Conservation (phyloP, 2,113 vertebrate species). For the Lamprotornis superbus region DNA sequence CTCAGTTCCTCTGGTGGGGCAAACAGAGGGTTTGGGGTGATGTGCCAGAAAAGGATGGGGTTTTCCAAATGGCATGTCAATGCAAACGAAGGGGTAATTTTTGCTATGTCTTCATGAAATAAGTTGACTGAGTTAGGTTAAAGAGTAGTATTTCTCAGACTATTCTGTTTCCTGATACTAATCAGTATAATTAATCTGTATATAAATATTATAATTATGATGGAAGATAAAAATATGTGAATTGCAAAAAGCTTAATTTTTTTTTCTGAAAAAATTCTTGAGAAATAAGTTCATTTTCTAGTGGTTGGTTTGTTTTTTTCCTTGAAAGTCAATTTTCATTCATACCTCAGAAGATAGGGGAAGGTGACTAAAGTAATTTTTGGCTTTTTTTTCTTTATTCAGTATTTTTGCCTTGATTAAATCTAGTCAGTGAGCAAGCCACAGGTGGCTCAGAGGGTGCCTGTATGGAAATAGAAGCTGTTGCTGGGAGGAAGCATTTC, state of each 20-base stretch:
- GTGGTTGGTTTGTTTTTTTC: not conserved
- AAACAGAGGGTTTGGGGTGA: not conserved
- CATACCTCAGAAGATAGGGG: not conserved
- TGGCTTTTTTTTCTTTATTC: not conserved
- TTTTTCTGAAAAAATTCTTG: not conserved
- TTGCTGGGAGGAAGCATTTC: not conserved
- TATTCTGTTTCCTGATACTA: not conserved
- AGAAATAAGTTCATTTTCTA: not conserved
- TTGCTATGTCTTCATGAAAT: not conserved
- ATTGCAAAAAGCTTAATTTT: not conserved
- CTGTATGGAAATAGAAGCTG: not conserved
- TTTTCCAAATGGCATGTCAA: not conserved
- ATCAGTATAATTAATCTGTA: conserved; percentile 1
- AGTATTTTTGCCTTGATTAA: not conserved
- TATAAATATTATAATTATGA: not conserved
- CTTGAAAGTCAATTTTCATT: not conserved
- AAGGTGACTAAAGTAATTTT: not conserved
- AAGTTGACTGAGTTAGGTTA: not conserved
- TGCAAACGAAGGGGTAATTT: accelerated
- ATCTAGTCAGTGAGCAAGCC: not conserved
- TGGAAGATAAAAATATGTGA: not conserved
- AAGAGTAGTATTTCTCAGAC: not conserved
- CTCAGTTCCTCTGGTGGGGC: not conserved
- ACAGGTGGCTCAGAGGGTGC: not conserved
- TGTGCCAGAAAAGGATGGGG: not conserved